Conservation (phyloP, 2,888 invertebrate species). For the Cremastinae sp. region DNA sequence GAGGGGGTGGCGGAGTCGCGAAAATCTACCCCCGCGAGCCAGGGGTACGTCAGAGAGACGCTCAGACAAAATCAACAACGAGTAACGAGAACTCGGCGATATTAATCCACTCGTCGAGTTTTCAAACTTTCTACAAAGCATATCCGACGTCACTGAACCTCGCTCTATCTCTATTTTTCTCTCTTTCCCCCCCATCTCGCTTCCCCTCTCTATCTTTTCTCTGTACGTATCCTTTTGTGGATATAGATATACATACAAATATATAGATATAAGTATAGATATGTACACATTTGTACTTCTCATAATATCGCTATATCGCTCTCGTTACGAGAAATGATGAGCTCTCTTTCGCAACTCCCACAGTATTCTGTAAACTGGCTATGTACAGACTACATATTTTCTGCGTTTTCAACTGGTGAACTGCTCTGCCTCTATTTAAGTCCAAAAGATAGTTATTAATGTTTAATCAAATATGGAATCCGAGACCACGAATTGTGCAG, state of each 20-base stretch:
- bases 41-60: slow-evolving; percentile 67
- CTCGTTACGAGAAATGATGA: slow-evolving; percentile 51
- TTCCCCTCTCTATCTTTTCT: slow-evolving; percentile 64
- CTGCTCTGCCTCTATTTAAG: not conserved
- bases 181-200: slow-evolving; percentile 25
- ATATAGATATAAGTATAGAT: not conserved
- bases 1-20: slow-evolving; percentile 51
- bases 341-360: slow-evolving; percentile 45
- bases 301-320: slow-evolving; percentile 54
- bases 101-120: slow-evolving; percentile 81
- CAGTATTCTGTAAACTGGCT: slow-evolving; percentile 11
- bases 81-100: slow-evolving; percentile 80
- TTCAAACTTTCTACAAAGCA: slow-evolving; percentile 80
- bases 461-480: not conserved
- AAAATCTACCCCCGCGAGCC: slow-evolving; percentile 65
- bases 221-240: slow-evolving; percentile 50
- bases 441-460: slow-evolving; percentile 1
- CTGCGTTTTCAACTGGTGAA: slow-evolving; percentile 1
- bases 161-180: slow-evolving; percentile 34
- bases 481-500: not conserved
- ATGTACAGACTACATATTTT: not conserved
- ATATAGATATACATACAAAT: slow-evolving; percentile 49
- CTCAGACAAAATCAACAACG: slow-evolving; percentile 80
- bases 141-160: slow-evolving; percentile 66
- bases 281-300: slow-evolving; percentile 2